Base-by-base conservation (phyloP, 2,888 invertebrate species). In the Volucella inanis region DNA sequence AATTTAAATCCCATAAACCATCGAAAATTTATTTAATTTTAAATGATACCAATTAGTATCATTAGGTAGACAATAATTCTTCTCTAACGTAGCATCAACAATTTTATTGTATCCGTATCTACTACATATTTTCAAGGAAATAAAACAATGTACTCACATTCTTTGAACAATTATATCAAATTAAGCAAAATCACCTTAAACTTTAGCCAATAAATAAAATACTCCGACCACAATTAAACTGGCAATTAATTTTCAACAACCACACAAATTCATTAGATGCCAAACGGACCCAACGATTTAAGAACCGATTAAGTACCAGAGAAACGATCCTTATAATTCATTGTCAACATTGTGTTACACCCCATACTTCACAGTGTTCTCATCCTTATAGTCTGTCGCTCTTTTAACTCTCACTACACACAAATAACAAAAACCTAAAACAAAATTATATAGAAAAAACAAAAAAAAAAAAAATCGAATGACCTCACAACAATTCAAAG, bases 211-310 rank as follows among this genome's bases (percentile, higher is more conserved):
- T 80, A 84, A 80, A 84, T 80, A 79, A 71, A 71, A 71, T 75
- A 65, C 70, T 18, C 43, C 45, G 10, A 49, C 59, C 80, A 65
- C 70, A 80, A 84, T 84, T 80, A 80, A 75, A 76, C 65, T 70
- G 45, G 70, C 75, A 80, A 84, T 84, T 80, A 84, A 84, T 84
- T 82, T 67, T n/a, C 31, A 50, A 55, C 62, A 84, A 50, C 84
- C 65, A 70, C 68, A 75, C 64, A 64, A 84, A 74, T 79, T 74
- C 83, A 65, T 84, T 84, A 70, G 54, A 78, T 79, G 65, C 64
- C 83, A 84, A 80, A 80, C 80, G 59, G 84, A 65, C 84, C 76
- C 70, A 75, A 75, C 84, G 80, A 84, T 84, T 84, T 84, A 76
- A 84, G 84, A 84, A 84, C 59, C 84, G 84, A 84, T 84, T 84